Base-by-base conservation (phyloP, 1,140 invertebrate species). In the Microplitis mediator region DNA sequence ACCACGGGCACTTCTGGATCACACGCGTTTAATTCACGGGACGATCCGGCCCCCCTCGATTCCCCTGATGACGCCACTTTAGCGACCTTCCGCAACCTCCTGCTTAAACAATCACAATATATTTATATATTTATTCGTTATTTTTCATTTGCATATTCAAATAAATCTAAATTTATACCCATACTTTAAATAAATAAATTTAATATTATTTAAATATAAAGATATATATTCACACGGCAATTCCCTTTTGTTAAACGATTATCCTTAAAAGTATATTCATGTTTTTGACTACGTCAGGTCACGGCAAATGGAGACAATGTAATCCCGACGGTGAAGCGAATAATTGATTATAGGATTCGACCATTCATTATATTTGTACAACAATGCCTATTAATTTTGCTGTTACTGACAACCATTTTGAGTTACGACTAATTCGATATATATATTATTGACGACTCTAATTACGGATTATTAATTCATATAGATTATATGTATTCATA, bases 1-100 rank as follows among this genome's bases (percentile, higher is more conserved):
- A 76, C 78, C 74, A 80, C 79, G 62, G 73, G 74, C 75, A 80
- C 76, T 67, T 75, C 73, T 74, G 74, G 67, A 78, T 69, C 74
- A 77, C 74, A 74, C 75, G 73, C 75, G 73, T 73, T 71, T 64
- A 51, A 31, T 45, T 64, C 62, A 58, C 14, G 36, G 51, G 66
- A 63, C 62, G 67, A 75, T 72, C 67, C 70, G 58, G 39, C 62
- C 71, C 50, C 68, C 71, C 71, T 9, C 9, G 45, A 61, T 11
- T 54, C 63, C 67, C 71, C 65, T 9, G 54, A 64, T 56, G 64
- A 63, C 69, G 68, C 64, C 71, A 66, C 66, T 52, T 50, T 74
- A 36, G 52, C 70, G 69, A 78, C 62, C 76, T 70, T 36, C 60
- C 66, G 60, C 50, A 76, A 51, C 71, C 71, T 61, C 73, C 76